Percentiles rank a stretch among this genome's conserved stretches.
phyloP scores from a whole-genome alignment of 2,888 invertebrate species.

The Craniophora ligustri region DNA sequence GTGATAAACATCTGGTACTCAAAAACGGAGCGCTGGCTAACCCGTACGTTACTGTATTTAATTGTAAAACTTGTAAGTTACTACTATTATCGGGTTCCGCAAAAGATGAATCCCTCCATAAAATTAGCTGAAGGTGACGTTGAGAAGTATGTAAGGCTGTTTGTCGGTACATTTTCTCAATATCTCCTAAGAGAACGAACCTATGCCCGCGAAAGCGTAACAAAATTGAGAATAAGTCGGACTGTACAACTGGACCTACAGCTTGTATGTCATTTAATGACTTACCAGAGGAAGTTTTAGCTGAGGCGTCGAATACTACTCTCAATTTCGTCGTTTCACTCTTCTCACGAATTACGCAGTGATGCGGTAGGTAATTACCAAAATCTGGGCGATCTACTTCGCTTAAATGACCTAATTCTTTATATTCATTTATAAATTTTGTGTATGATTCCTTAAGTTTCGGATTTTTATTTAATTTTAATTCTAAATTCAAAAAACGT shows the following conservation, averaged over 20 bases:
- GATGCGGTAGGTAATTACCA: constrained; percentile 4
- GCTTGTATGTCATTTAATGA: constrained; percentile 39
- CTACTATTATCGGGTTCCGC: too few species aligned
- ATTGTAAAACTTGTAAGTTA: constrained; percentile 8
- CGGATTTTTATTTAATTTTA: not conserved
- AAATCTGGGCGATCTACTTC: not conserved
- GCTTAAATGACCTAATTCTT: constrained; percentile 2
- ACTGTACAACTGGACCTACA: constrained; percentile 35
- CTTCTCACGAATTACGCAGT: not conserved
- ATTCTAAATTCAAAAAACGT: constrained; percentile 2
- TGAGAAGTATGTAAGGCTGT: constrained; percentile 17
- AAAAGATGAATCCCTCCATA: constrained; percentile 40
- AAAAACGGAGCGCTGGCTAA: constrained; percentile 2
- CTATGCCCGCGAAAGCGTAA: constrained; percentile 35
- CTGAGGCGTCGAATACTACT: constrained; percentile 8
- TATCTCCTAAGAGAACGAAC: constrained; percentile 28
- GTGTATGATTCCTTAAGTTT: not conserved
- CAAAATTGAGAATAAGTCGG: constrained; percentile 40
- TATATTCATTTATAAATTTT: constrained; percentile 4
- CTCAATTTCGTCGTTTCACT: constrained; percentile 6
- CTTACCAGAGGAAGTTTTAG: constrained; percentile 1
- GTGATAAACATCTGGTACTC: constrained; percentile 4
- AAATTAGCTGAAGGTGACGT: constrained; percentile 38
- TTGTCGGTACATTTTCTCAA: constrained; percentile 38
- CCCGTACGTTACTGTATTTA: constrained; percentile 13